Conservation (phyloP, 2,113 vertebrate species). For the Microcebus murinus region DNA sequence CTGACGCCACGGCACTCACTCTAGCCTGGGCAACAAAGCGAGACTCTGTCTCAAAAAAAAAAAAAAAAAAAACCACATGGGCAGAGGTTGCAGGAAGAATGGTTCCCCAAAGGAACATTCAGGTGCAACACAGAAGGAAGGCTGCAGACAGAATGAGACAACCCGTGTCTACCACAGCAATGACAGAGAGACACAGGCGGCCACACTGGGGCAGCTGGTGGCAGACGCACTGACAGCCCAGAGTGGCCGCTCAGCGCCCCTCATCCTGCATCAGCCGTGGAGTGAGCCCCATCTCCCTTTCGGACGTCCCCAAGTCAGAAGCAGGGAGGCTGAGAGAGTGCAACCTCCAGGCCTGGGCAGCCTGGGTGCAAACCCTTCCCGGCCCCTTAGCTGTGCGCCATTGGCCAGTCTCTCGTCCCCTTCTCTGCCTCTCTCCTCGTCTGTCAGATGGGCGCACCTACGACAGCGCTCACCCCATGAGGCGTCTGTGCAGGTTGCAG, state of each 20-base stretch:
- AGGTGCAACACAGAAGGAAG: background rate
- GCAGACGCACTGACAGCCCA: background rate
- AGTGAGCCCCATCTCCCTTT: background rate
- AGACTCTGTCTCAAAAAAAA: background rate
- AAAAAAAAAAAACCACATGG: background rate
- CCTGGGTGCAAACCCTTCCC: background rate
- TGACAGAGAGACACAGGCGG: background rate
- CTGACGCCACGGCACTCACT: too few species aligned
- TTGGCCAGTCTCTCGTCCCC: background rate
- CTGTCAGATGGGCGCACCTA: background rate
- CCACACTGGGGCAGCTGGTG: background rate
- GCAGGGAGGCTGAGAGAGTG: background rate
- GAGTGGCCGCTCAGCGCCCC: background rate
- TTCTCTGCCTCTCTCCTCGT: background rate
- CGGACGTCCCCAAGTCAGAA: background rate
- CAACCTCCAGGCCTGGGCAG: background rate
- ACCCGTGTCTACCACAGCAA: accelerated
- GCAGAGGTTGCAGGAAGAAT: background rate
- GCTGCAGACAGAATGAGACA: background rate
- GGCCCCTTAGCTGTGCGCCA: background rate
- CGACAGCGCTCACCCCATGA: accelerated
- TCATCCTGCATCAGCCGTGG: too few species aligned
- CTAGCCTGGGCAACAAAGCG: too few species aligned
- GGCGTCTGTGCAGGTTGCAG: background rate
- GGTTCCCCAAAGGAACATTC: background rate